phyloP scores from a whole-genome alignment of 2,888 invertebrate genomes.

The Crematogaster levior region DNA sequence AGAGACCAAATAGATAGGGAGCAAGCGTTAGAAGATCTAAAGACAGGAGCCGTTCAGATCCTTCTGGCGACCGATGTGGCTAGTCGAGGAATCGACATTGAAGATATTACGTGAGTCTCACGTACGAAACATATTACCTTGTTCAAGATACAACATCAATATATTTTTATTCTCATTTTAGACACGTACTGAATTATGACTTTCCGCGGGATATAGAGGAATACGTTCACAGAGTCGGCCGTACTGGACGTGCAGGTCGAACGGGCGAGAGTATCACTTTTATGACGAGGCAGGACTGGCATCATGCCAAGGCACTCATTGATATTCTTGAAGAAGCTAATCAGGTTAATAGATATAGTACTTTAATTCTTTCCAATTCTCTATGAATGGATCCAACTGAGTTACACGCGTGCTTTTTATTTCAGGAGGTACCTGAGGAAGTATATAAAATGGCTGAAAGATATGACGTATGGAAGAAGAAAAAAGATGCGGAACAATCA shows the following conservation, averaged over 20 bases:
- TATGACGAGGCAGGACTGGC: constrained; percentile 93
- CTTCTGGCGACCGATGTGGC: constrained; percentile 98
- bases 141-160: background rate
- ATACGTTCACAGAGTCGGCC: constrained; percentile 98
- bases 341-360: constrained; percentile 86
- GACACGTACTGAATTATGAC: constrained; percentile 96
- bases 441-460: constrained; percentile 92
- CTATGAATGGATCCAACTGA: background rate
- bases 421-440: constrained; percentile 91
- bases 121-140: background rate
- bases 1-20: constrained; percentile 93
- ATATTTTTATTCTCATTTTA: constrained; percentile 78
- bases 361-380: constrained; percentile 19
- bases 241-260: constrained; percentile 97
- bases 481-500: constrained; percentile 85
- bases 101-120: constrained; percentile 90
- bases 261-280: constrained; percentile 94
- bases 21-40: constrained; percentile 94
- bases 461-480: constrained; percentile 90
- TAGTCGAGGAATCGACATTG: constrained; percentile 96
- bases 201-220: constrained; percentile 98
- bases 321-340: constrained; percentile 94
- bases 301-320: constrained; percentile 92
- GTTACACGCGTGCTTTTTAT: background rate
- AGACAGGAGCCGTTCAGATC: constrained; percentile 92